Evolutionary conservation across 2,113 vertebrate genomes (phyloP), one percentile per base, ranked within the genome.

Genomic region (Mesembrinibis cayennensis): DNA sequence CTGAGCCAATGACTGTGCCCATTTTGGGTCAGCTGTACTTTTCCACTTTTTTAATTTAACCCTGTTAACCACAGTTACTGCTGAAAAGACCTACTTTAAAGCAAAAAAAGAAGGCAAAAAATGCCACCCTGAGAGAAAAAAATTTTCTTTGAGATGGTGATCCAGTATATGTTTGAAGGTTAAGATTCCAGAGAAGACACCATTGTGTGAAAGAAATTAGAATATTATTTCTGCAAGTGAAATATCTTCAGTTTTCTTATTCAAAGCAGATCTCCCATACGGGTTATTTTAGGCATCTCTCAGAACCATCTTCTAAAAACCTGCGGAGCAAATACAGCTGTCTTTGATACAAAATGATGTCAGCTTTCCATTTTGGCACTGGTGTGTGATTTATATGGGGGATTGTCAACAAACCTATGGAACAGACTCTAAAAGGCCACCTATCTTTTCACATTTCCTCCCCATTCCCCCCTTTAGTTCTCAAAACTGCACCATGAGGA

Each of bases 371-470:
- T 52, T 78, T 89, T 58, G 65, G 12, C 59, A 32, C 7, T 67
- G 26, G 7, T 49, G 19, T 0, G 0, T 72, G 26, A 58, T 67
- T n/a, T 56, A 40, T 29, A 3, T 9, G 7, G 20, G 38, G 27
- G 2, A 69, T 34, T 72, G 34, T 56, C 53, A 59, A n/a, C n/a
- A 77, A 77, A 71, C 26, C 23, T 65, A 42, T 20, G 10, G 49
- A 73, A 67, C 14, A 89, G 32, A 59, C 65, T 53, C 27, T 59
- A n/a, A 63, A 81, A 67, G 53, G 69, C n/a, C 55, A 63, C 49
- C 27, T 69, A 66, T 71, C 34, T 38, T 56, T 58, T 53, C 17
- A 27, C 3, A 0, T 27, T 59, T 73, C 44, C 38, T 78, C 9
- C 23, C 62, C 21, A n/a, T 62, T 63, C 15, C 5, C 9, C 1